These are phyloP conservation scores for Formicarius rufipectus DNA, from an alignment of 2,113 vertebrate genomes.

Conservation along the genomic window DNA sequence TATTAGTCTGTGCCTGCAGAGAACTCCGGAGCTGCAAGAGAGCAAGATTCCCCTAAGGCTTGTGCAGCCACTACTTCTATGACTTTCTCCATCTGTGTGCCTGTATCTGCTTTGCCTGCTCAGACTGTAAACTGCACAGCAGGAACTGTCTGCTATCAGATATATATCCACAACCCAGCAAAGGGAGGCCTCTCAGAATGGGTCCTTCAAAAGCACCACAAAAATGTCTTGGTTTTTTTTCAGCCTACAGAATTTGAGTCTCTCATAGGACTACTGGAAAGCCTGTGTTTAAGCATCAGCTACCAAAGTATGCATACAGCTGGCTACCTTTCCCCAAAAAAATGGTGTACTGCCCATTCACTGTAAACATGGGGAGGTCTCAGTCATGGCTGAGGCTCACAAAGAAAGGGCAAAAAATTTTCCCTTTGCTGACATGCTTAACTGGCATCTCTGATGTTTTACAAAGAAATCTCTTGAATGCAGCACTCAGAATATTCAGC, in stretches of 20 bases:
- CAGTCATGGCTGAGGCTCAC: background rate
- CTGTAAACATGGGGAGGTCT: background rate
- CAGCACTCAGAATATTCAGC: background rate
- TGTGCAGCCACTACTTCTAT: background rate
- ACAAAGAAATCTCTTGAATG: background rate
- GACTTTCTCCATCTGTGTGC: background rate
- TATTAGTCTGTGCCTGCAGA: background rate
- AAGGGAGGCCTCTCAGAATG: background rate
- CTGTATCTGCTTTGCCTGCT: background rate
- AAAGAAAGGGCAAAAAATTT: background rate
- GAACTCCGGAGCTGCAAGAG: background rate
- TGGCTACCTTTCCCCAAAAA: background rate
- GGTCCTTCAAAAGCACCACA: background rate
- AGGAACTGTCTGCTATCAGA: background rate
- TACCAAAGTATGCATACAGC: background rate
- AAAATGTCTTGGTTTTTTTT: background rate
- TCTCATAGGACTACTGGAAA: background rate
- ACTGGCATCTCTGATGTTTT: background rate
- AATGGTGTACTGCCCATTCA: rapidly evolving
- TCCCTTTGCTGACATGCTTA: background rate
- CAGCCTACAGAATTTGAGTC: background rate
- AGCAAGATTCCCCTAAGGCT: background rate
- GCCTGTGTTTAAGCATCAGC: background rate
- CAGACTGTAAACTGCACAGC: background rate
- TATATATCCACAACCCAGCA: background rate